These are phyloP conservation scores for Temnothorax longispinosus DNA, from an alignment of 1,140 invertebrate genomes.

Conservation along the genomic window DNA sequence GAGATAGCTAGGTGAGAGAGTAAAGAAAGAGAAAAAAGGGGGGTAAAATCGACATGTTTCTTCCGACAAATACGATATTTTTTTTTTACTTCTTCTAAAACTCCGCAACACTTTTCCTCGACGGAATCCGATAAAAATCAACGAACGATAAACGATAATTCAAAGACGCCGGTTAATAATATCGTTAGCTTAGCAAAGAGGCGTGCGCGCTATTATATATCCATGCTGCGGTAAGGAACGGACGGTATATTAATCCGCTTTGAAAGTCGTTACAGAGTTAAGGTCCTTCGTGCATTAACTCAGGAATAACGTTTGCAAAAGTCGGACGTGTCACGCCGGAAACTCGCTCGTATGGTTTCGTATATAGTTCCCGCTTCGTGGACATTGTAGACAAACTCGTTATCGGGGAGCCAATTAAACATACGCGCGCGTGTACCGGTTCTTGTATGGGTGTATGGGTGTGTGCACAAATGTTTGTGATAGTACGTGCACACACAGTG, in stretches of 20 bases:
- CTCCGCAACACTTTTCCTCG: not conserved
- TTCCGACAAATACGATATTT: not conserved
- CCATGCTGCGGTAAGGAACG: conserved; percentile 8
- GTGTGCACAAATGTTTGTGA: conserved; percentile 18
- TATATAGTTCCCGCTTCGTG: conserved; percentile 11
- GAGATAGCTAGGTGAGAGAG: not conserved
- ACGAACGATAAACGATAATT: conserved; percentile 3
- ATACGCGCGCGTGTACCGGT: conserved; percentile 5
- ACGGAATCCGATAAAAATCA: conserved; percentile 33
- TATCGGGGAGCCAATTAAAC: conserved; percentile 59
- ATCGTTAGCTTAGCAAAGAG: conserved; percentile 6
- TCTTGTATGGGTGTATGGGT: not conserved
- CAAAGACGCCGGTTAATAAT: conserved; percentile 29
- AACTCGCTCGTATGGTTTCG: conserved; percentile 19
- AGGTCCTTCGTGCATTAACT: conserved; percentile 40
- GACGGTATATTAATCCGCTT: conserved; percentile 43
- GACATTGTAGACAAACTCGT: conserved; percentile 56
- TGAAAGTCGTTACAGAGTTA: conserved; percentile 49
- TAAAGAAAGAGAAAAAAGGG: conserved; percentile 1
- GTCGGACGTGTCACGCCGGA: conserved; percentile 44
- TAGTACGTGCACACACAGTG: not conserved
- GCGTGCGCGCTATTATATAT: conserved; percentile 24
- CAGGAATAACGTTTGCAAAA: conserved; percentile 55
- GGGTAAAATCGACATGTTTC: not conserved
- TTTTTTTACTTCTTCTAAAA: not conserved